phyloP scores from a whole-genome alignment of 1,140 invertebrate species.

The Ceratitis capitata region DNA sequence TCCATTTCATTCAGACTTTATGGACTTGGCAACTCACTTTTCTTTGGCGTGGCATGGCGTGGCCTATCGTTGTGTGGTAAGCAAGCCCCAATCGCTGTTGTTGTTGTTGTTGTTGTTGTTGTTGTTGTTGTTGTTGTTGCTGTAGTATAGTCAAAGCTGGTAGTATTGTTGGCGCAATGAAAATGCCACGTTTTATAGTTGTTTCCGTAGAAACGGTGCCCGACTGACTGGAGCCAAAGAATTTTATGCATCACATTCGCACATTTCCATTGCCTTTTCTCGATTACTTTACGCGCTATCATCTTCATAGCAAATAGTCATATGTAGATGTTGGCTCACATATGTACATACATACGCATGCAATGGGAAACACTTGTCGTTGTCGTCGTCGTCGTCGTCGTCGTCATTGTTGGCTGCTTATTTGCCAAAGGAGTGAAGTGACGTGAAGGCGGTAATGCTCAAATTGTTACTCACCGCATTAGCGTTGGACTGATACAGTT shows the following conservation, averaged over 20 bases:
- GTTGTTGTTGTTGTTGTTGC: neutral
- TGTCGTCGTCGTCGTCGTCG: too few relatives aligned
- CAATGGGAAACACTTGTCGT: neutral
- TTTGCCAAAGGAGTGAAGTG: neutral
- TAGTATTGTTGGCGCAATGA: slow-evolving; percentile 33
- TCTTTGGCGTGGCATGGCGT: neutral
- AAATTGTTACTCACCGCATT: neutral
- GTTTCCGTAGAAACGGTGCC: slow-evolving; percentile 20
- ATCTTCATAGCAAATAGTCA: neutral
- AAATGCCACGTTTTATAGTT: slow-evolving; percentile 15
- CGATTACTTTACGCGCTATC: neutral
- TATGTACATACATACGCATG: neutral
- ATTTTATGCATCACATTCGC: slow-evolving; percentile 6
- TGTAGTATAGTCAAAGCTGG: too few relatives aligned
- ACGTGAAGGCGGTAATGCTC: neutral
- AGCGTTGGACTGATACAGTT: neutral
- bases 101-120: neutral
- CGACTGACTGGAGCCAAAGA: slow-evolving; percentile 30
- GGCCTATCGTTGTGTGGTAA: too few relatives aligned
- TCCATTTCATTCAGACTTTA: slow-evolving; percentile 16
- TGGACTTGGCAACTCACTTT: slow-evolving; percentile 4
- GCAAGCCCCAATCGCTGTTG: too few relatives aligned
- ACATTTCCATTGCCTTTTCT: neutral
- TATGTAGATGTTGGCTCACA: neutral
- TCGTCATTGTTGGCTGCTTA: too few relatives aligned